phyloP scores from a whole-genome alignment of 1,140 invertebrate species.

The Oryctes rhinoceros region DNA sequence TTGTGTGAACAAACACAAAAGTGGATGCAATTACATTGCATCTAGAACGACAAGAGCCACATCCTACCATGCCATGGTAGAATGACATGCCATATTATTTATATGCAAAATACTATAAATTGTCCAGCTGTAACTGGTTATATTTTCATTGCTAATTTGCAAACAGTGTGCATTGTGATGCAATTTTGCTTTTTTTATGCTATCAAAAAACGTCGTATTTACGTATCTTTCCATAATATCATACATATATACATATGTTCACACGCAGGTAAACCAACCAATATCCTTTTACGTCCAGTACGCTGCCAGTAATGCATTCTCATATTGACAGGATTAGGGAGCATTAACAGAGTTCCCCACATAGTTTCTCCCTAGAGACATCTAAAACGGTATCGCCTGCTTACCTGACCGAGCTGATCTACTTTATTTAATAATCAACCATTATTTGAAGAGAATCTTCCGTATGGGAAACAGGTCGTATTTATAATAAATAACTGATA shows the following conservation, averaged over 20 bases:
- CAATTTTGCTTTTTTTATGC: no score
- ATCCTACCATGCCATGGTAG: no score
- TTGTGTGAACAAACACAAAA: no score
- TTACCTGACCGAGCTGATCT: conserved; percentile 3
- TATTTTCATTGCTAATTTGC: no score
- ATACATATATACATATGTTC: not conserved
- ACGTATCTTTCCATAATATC: no score
- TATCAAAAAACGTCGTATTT: no score
- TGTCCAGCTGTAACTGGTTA: no score
- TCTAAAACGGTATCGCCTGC: conserved; percentile 1
- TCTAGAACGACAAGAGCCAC: no score
- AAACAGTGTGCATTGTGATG: no score
- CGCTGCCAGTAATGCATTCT: not conserved
- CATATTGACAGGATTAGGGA: conserved; percentile 1
- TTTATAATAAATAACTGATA: conserved; percentile 34
- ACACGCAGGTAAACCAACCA: not conserved
- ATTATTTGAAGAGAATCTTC: conserved; percentile 14
- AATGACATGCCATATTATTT: no score
- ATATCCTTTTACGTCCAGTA: not conserved
- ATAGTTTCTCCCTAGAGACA: not conserved
- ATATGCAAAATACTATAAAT: no score
- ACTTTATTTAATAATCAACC: conserved; percentile 31
- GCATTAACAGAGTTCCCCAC: not conserved
- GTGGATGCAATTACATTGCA: no score
- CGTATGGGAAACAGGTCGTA: not conserved